Evolutionary conservation across 2,888 invertebrate species (phyloP), one percentile per base, ranked within the genome.

Genomic region (Liposcelis brunnea): DNA sequence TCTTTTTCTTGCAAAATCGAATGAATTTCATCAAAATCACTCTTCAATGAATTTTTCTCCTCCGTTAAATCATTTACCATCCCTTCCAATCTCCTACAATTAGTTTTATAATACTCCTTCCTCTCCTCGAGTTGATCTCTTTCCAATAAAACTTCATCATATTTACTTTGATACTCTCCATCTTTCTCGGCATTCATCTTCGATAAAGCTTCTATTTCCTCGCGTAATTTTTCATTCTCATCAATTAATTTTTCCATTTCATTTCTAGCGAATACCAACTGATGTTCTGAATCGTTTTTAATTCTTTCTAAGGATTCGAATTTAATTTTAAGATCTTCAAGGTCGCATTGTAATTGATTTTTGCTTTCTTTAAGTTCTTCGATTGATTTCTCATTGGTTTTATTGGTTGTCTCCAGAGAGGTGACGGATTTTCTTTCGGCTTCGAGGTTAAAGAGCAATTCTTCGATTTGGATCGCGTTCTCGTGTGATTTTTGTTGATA

Each of bases 21-120:
- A 21, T 40, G 15, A 19, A 40, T 40, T 19, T 40, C 19, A 40
- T 40, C 15, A 18, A 40, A 40, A 19, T 40, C 40, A 7, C 7
- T 40, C 18, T 19, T 21, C 6, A 21, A 10, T 7, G 19, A 3
- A n/a, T 40, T 21, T 18, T 19, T n/a, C 10, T 19, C 19, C 19
- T n/a, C 12, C 19, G 6, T 18, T n/a, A 19, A 16, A 6, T 14
- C 16, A 18, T 16, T 21, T 6, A 14, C 12, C 6, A 12, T 5
- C 7, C 21, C 19, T 8, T 40, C 40, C 40, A 40, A n/a, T 8
- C 15, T 5, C 40, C 12, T 14, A 11, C 40, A 40, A 19, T 40
- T 16, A 5, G 12, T 21, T 19, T 40, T 40, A 11, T 40, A 40
- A 40, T 40, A 40, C 3, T 40, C 40, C 19, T 40, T 40, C 11